Evolutionary conservation across 2,797 vertebrate genomes (phyloP).

Genomic region (Smutsia temminckii): DNA sequence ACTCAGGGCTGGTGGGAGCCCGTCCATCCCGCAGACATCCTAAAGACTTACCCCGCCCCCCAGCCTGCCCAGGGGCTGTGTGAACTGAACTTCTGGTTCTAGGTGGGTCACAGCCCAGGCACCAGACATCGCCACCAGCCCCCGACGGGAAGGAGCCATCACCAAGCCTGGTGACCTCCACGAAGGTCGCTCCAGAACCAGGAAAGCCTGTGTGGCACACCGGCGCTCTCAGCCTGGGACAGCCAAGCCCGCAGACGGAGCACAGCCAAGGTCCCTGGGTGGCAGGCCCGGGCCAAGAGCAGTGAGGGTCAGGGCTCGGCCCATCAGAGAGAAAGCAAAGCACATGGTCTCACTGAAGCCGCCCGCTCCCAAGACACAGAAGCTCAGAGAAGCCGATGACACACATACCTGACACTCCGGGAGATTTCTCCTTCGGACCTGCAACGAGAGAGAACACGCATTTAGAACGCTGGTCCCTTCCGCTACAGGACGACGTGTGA

Average conservation of each 20-base stretch:
- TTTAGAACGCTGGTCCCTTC: constrained; percentile 23
- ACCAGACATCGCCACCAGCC: background rate
- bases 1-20: background rate
- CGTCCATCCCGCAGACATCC: background rate
- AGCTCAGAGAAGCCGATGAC: background rate
- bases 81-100: background rate
- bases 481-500: fast-evolving
- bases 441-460: constrained; percentile 81
- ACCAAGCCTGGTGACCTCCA: background rate
- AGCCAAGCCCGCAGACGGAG: background rate
- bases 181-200: background rate
- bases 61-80: too few relatives aligned
- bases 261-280: fast-evolving
- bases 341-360: constrained; percentile 49
- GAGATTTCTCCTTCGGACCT: constrained; percentile 90
- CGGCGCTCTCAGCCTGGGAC: fast-evolving
- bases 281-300: background rate
- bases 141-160: background rate
- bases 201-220: fast-evolving
- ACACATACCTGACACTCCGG: constrained; percentile 89
- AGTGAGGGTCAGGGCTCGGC: background rate
- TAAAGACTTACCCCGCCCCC: background rate
- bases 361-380: background rate
- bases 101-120: background rate
- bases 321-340: constrained; percentile 46